phyloP scores from a whole-genome alignment of 1,140 invertebrate species.

The Ruditapes philippinarum region DNA sequence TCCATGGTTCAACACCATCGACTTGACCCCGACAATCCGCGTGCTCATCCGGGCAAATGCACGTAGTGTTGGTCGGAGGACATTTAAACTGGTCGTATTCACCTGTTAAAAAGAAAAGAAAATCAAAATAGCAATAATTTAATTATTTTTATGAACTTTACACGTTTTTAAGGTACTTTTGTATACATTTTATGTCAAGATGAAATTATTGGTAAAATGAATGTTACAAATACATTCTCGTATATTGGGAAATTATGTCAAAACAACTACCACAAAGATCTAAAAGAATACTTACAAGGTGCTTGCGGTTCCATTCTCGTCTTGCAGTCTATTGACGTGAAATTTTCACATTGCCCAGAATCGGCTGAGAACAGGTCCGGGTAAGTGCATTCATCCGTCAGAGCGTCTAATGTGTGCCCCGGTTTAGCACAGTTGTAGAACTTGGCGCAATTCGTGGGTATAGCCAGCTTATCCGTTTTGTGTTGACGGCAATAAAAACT shows the following conservation, averaged over 20 bases:
- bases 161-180: too few species aligned
- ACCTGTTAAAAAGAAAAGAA: too few species aligned
- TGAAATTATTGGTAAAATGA: too few species aligned
- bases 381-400: constrained; percentile 34
- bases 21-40: constrained; percentile 70
- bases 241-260: too few species aligned
- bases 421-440: constrained; percentile 72
- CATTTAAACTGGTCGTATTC: constrained; percentile 72
- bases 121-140: too few species aligned
- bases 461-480: constrained; percentile 41
- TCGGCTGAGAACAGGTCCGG: constrained; percentile 74
- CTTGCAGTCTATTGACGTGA: constrained; percentile 71
- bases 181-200: too few species aligned
- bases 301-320: constrained; percentile 74
- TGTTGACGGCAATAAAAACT: constrained; percentile 57
- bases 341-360: constrained; percentile 70
- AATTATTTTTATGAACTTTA: too few species aligned
- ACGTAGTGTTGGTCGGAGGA: constrained; percentile 48
- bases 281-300: constrained; percentile 72
- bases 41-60: constrained; percentile 66
- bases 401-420: constrained; percentile 31
- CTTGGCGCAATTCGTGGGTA: constrained; percentile 71
- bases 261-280: too few species aligned
- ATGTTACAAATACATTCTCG: too few species aligned
- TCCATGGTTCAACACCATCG: constrained; percentile 64